Evolutionary conservation across 2,113 vertebrate species (phyloP).

Genomic region (Nannobrachium achirus): DNA sequence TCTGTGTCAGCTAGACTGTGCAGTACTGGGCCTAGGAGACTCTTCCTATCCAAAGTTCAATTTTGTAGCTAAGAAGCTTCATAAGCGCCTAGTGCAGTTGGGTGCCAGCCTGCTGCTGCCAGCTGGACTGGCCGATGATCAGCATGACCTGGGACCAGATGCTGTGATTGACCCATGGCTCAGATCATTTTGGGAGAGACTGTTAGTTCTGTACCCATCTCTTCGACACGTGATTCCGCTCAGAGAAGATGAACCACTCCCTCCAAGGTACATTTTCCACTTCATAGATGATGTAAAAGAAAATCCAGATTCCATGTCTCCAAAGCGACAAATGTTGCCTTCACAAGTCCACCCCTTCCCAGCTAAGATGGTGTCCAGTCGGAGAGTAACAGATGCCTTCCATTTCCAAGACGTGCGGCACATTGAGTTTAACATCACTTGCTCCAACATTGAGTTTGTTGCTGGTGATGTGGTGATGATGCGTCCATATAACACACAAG

Average conservation of each 20-base stretch:
- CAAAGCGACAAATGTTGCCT: slow-evolving; percentile 30
- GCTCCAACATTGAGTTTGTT: slow-evolving; percentile 82
- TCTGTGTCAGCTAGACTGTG: slow-evolving; percentile 88
- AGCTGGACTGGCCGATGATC: slow-evolving; percentile 88
- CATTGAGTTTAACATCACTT: slow-evolving; percentile 87
- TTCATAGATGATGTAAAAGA: slow-evolving; percentile 72
- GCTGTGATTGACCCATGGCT: slow-evolving; percentile 92
- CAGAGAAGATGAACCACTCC: slow-evolving; percentile 78
- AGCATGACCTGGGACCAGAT: slow-evolving; percentile 93
- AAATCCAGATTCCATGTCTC: not conserved
- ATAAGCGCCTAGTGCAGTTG: slow-evolving; percentile 89
- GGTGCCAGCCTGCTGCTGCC: slow-evolving; percentile 85
- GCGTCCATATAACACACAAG: slow-evolving; percentile 78
- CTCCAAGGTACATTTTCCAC: slow-evolving; percentile 83
- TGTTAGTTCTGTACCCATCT: slow-evolving; percentile 78
- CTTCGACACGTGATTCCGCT: slow-evolving; percentile 67
- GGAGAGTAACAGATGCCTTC: slow-evolving; percentile 79
- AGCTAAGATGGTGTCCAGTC: slow-evolving; percentile 83
- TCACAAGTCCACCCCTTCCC: slow-evolving; percentile 77
- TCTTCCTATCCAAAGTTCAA: slow-evolving; percentile 98
- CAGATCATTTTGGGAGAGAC: slow-evolving; percentile 84
- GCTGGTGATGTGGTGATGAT: slow-evolving; percentile 90
- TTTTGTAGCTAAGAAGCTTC: slow-evolving; percentile 95
- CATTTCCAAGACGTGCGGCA: slow-evolving; percentile 96
- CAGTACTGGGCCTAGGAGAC: slow-evolving; percentile 91